Evolutionary conservation across 2,797 vertebrate genomes (phyloP), one percentile per base, ranked within the genome.

Genomic region (Lepilemur septentrionalis): DNA sequence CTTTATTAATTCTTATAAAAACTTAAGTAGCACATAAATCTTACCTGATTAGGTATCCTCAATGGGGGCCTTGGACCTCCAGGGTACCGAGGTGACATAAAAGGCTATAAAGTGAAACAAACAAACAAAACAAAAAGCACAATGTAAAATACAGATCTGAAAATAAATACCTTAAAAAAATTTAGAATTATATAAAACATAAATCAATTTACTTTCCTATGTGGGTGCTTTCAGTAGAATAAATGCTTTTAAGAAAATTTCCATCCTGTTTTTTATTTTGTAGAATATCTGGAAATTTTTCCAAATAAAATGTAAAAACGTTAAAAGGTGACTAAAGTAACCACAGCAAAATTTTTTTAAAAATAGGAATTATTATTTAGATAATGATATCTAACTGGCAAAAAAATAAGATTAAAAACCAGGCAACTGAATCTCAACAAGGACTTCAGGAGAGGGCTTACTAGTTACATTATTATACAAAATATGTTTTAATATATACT

Each of bases 1-100:
- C 48, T 94, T 93, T 93, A 75, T 7, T 48, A n/a, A 80, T 80
- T 86, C 70, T 52, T 46, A 23, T 50, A 72, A 13, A 76, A 70
- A 5, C 13, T 18, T 65, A 35, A 65, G 52, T 0, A 78, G 12
- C 10, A 80, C 1, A 86, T 4, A 83, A 92, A n/a, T 93, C 95
- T 98, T 98, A 99, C 99, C 99, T 99, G 99, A 97, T 99, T 99
- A 82, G 99, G 99, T 99, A 99, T 99, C 99, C 99, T 99, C 98
- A 99, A 98, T 83, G 99, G 99, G 93, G 99, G 99, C 98, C 99
- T 99, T 97, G 99, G 99, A 98, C 99, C 99, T 98, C 99, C 99
- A 28, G 99, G 99, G 98, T 99, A 99, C 93, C 99, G 99, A 95
- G 99, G 99, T 95, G 99, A 99, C 99, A 99, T 99, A 98, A 99